Percentiles rank a stretch among this genome's conserved stretches.
Evolutionary conservation across 2,113 vertebrate genomes (phyloP).

Genomic region (Nematolebias whitei): DNA sequence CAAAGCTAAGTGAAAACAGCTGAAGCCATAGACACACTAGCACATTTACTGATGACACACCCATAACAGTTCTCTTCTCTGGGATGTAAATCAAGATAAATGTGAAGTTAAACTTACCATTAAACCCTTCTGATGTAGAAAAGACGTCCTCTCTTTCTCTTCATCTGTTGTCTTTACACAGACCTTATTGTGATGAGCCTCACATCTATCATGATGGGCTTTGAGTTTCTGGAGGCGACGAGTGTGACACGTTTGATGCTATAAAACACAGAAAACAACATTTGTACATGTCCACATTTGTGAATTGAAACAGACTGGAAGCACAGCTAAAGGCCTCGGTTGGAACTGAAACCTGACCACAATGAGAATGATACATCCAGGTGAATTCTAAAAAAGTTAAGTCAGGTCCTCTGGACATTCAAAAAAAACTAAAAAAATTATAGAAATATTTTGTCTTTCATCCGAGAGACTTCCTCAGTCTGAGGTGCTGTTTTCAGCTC

Average conservation of each 20-base stretch:
- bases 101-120: background rate
- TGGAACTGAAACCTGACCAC: background rate
- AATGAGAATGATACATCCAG: background rate
- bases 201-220: slow-evolving; percentile 4
- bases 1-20: no score
- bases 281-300: background rate
- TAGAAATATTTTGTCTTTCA: no score
- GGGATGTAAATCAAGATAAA: background rate
- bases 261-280: background rate
- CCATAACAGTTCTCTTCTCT: background rate
- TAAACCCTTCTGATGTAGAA: background rate
- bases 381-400: no score
- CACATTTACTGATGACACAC: background rate
- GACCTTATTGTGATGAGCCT: background rate
- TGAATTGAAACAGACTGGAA: background rate
- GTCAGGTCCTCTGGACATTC: no score
- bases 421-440: no score
- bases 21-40: background rate
- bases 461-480: no score
- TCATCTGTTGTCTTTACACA: background rate
- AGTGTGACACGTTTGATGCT: background rate
- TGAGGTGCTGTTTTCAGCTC: no score
- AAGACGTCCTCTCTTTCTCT: background rate
- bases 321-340: background rate
- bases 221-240: background rate